Evolutionary conservation across 2,888 invertebrate genomes (phyloP).

Genomic region (Limulus polyphemus): DNA sequence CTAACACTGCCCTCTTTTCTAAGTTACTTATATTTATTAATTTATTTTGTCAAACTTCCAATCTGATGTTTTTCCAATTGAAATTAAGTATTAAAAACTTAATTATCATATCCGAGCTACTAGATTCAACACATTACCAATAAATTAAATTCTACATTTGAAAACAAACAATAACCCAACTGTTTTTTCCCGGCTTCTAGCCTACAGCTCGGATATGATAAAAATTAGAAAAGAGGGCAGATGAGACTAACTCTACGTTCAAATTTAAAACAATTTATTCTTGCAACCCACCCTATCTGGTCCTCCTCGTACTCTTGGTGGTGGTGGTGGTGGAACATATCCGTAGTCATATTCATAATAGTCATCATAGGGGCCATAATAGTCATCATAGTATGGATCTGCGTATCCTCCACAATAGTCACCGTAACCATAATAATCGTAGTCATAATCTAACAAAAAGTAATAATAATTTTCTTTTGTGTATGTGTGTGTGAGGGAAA

Average conservation of each 20-base stretch:
- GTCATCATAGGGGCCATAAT: conserved; percentile 85
- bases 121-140: too few species aligned
- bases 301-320: conserved; percentile 19
- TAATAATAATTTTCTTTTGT: neutral
- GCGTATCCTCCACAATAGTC: conserved; percentile 93
- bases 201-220: too few species aligned
- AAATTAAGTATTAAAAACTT: too few species aligned
- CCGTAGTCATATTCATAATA: conserved; percentile 38
- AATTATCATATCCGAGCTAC: too few species aligned
- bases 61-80: too few species aligned
- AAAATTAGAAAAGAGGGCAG: neutral
- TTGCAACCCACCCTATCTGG: conserved; percentile 23
- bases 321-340: conserved; percentile 8
- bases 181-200: too few species aligned
- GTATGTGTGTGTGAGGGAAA: too few species aligned
- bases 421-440: conserved; percentile 95
- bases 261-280: neutral
- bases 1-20: too few species aligned
- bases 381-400: conserved; percentile 74
- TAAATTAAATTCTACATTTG: too few species aligned
- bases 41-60: too few species aligned
- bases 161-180: too few species aligned
- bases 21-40: too few species aligned
- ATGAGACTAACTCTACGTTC: neutral
- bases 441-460: conserved; percentile 45